Evolutionary conservation across 2,888 invertebrate genomes (phyloP).

Genomic region (Oxycera nigricornis): DNA sequence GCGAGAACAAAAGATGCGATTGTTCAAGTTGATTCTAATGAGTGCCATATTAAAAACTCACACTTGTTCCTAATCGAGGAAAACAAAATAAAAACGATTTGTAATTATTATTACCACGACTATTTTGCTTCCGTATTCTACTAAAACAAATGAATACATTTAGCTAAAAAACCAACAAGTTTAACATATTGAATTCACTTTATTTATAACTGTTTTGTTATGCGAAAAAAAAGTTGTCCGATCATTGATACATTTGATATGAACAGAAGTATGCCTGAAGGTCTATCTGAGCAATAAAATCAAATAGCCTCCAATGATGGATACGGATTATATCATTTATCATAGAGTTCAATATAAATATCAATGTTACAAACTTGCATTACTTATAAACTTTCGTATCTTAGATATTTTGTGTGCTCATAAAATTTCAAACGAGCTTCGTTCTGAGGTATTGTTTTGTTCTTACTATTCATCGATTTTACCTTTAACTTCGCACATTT

Average conservation of each 20-base stretch:
- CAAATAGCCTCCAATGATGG: too few relatives aligned
- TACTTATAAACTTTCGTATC: neutral
- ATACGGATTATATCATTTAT: too few relatives aligned
- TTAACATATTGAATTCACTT: neutral
- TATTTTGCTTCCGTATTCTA: neutral
- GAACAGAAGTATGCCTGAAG: too few relatives aligned
- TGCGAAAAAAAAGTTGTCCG: too few relatives aligned
- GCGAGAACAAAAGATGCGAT: neutral
- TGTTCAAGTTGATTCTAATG: neutral
- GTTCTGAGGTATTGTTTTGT: neutral
- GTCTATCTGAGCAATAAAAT: too few relatives aligned
- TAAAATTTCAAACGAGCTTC: neutral
- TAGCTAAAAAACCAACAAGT: neutral
- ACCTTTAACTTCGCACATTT: too few relatives aligned
- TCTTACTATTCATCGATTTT: too few relatives aligned
- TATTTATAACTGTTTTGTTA: neutral
- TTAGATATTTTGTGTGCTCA: neutral
- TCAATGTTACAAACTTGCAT: neutral
- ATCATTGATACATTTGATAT: neutral
- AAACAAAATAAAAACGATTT: neutral
- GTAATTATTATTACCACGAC: neutral
- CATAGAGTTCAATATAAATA: neutral
- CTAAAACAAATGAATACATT: neutral
- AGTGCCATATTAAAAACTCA: neutral
- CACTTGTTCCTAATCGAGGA: too few relatives aligned